These are phyloP conservation scores for Trilocha varians DNA, from an alignment of 2,888 invertebrate genomes.

Conservation along the genomic window DNA sequence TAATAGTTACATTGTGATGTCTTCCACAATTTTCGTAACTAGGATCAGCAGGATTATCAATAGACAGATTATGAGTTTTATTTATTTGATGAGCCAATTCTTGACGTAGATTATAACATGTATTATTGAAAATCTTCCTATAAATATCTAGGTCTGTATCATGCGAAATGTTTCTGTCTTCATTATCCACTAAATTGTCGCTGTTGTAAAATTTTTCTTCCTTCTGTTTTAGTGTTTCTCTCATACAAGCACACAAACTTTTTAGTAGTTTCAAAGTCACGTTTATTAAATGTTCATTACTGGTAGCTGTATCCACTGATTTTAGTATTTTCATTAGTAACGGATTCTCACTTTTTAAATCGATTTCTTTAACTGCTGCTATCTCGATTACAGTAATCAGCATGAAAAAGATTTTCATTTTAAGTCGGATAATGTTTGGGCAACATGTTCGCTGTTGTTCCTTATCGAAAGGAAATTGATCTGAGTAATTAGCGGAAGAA, in stretches of 20 bases:
- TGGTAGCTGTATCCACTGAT: constrained; percentile 40
- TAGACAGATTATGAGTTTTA: constrained; percentile 11
- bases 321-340: constrained; percentile 40
- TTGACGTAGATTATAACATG: constrained; percentile 37
- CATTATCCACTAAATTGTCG: constrained; percentile 18
- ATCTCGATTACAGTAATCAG: constrained; percentile 19
- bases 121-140: constrained; percentile 44
- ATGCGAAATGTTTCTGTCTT: constrained; percentile 14
- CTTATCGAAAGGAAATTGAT: background rate
- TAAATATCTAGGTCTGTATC: constrained; percentile 33
- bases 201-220: constrained; percentile 21
- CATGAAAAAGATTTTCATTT: constrained; percentile 35
- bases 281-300: constrained; percentile 41
- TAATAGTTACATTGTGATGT: background rate
- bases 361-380: constrained; percentile 1
- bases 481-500: background rate
- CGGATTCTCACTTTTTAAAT: constrained; percentile 23
- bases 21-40: constrained; percentile 17
- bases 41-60: constrained; percentile 15
- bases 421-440: constrained; percentile 28
- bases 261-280: constrained; percentile 47
- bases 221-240: constrained; percentile 32
- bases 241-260: constrained; percentile 51
- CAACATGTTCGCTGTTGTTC: constrained; percentile 17
- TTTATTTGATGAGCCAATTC: constrained; percentile 25